phyloP scores from a whole-genome alignment of 2,113 vertebrate species.

The human (Homo sapiens) region GRCh38 chr2:80242501-80243000 shows the following conservation, averaged over 20 bases:
- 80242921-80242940: neutral
- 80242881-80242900: neutral
- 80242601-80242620: neutral
- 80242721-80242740: neutral
- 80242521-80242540: conserved; percentile 68
- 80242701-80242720: neutral
- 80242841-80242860: conserved; percentile 43
- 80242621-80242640: neutral
- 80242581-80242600: conserved; percentile 7
- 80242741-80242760: rapidly evolving
- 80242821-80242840: neutral
- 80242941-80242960: rapidly evolving
- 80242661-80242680: neutral
- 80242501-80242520: conserved; percentile 66
- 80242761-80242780: neutral
- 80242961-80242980: neutral
- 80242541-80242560: conserved; percentile 55
- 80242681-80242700: neutral
- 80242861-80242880: conserved; percentile 10
- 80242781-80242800: neutral
- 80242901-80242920: neutral
- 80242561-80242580: conserved; percentile 24
- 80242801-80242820: neutral
- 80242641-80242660: neutral
- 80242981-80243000: neutral